These are phyloP conservation scores for Eulemur macaco DNA, from an alignment of 2,113 vertebrate genomes.

Conservation along the genomic window DNA sequence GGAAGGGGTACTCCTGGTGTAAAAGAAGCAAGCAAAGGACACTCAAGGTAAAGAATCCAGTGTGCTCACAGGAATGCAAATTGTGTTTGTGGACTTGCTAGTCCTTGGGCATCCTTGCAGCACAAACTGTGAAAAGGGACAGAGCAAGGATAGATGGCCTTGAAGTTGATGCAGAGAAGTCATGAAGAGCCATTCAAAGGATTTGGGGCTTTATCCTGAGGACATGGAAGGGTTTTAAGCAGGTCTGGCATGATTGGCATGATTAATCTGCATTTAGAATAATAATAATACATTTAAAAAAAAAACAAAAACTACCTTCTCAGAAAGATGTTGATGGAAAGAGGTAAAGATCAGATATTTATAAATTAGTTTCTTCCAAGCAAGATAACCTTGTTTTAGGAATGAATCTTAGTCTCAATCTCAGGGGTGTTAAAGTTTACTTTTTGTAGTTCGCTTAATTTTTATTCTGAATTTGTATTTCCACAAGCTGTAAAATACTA, in stretches of 20 bases:
- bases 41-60: background rate
- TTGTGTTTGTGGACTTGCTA: background rate
- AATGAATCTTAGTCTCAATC: background rate
- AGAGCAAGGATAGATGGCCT: background rate
- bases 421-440: background rate
- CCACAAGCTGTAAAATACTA: background rate
- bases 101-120: background rate
- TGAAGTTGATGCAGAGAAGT: background rate
- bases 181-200: background rate
- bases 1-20: background rate
- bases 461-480: background rate
- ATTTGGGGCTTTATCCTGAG: background rate
- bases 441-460: background rate
- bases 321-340: background rate
- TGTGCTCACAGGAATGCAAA: background rate
- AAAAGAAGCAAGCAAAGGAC: background rate
- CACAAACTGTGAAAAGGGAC: background rate
- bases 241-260: background rate
- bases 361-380: background rate
- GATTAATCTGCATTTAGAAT: constrained; percentile 23
- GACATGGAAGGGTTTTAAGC: background rate
- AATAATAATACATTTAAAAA: background rate
- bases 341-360: background rate
- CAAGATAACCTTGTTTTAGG: constrained; percentile 13
- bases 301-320: background rate